A percentile compares a stretch with the other conserved stretches of the same genome.
phyloP scores from a whole-genome alignment of 2,113 vertebrate genomes.

The Furnarius figulus region DNA sequence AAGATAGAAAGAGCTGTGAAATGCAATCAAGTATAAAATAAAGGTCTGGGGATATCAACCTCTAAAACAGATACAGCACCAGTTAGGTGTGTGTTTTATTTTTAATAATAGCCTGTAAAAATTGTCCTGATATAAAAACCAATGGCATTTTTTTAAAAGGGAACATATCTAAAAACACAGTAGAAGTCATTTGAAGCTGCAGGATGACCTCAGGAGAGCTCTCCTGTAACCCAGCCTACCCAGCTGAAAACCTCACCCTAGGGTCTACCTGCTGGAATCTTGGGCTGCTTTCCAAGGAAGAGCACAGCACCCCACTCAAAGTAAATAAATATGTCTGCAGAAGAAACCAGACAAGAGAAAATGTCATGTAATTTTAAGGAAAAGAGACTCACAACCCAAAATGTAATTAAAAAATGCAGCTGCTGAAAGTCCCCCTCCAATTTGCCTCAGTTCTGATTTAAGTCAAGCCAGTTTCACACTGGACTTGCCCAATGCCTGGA shows the following conservation, averaged over 20 bases:
- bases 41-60: not conserved
- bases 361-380: not conserved
- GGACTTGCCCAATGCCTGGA: not conserved
- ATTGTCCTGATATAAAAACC: not conserved
- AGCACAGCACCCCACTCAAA: not conserved
- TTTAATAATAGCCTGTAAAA: not conserved
- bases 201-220: not conserved
- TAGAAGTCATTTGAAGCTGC: not conserved
- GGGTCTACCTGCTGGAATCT: not conserved
- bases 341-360: not conserved
- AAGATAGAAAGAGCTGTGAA: not conserved
- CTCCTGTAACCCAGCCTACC: not conserved
- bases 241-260: not conserved
- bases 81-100: not conserved
- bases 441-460: not conserved
- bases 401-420: not conserved
- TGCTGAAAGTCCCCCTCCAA: not conserved
- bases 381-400: not conserved
- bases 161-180: not conserved
- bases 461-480: not conserved
- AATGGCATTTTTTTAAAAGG: not conserved
- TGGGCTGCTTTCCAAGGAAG: not conserved
- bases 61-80: not conserved
- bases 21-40: not conserved
- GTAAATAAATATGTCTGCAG: not conserved